Conservation (phyloP, 2,797 vertebrate genomes). For the Alcedo quadribrachys region DNA sequence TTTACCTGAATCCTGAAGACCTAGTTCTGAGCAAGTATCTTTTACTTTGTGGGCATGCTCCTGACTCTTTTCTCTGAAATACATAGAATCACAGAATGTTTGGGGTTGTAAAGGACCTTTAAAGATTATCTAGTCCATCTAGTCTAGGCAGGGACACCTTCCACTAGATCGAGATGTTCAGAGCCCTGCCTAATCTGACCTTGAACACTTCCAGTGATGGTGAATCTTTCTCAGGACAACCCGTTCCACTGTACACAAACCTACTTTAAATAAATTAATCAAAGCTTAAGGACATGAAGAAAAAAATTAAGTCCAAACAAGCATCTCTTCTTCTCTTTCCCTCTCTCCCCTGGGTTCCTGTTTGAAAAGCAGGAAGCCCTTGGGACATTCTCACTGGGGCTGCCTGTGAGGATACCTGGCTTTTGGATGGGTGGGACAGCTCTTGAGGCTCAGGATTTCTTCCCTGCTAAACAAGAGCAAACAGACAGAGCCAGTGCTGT, state of each 20-base stretch:
- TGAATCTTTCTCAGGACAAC: neutral
- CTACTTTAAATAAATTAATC: neutral
- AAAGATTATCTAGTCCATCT: neutral
- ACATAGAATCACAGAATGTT: neutral
- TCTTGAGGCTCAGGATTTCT: neutral
- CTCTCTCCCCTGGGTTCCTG: neutral
- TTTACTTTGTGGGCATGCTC: neutral
- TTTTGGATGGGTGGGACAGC: accelerated
- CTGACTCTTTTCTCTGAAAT: neutral
- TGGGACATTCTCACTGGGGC: neutral
- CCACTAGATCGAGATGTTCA: neutral
- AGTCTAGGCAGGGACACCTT: neutral
- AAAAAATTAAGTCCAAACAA: neutral
- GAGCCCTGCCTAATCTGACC: neutral
- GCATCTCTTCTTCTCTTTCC: neutral
- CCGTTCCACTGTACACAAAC: neutral
- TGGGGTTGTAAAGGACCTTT: neutral
- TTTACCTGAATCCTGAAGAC: neutral
- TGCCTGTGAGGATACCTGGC: neutral
- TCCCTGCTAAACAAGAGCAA: neutral
- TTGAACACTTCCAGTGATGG: neutral
- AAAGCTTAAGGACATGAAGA: neutral
- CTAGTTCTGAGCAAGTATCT: neutral
- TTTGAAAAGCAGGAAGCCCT: neutral
- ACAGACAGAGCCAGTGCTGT: accelerated